Evolutionary conservation across 92 coral and sea anemone species (phyloP).

Genomic region (Diadumene lineata): DNA sequence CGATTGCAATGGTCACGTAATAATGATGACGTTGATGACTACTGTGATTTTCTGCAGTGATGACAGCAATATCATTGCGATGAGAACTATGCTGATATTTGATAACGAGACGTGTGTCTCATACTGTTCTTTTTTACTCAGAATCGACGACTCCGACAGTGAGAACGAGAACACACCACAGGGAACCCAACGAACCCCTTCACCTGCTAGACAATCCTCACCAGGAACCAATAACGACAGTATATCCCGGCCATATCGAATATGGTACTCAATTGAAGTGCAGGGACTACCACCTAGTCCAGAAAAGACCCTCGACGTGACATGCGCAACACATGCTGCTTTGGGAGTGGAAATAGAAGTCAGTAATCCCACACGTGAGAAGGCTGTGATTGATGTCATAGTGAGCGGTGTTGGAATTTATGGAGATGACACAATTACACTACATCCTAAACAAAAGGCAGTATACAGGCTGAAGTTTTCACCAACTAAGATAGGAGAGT

Average conservation of each 20-base stretch:
- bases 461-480: constrained; percentile 74
- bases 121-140: constrained; percentile 19
- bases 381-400: constrained; percentile 71
- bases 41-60: too few relatives aligned
- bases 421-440: constrained; percentile 73
- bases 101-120: too few relatives aligned
- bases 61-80: too few relatives aligned
- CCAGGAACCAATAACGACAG: constrained; percentile 44
- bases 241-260: constrained; percentile 69
- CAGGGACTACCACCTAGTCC: constrained; percentile 80
- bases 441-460: constrained; percentile 84
- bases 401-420: constrained; percentile 82
- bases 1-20: too few relatives aligned
- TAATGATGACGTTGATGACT: too few relatives aligned
- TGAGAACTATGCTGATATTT: too few relatives aligned
- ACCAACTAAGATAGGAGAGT: constrained; percentile 86
- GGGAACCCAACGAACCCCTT: constrained; percentile 16
- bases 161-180: constrained; percentile 46
- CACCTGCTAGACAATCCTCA: constrained; percentile 39
- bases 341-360: constrained; percentile 87
- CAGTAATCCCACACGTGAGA: constrained; percentile 88
- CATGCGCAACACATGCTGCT: constrained; percentile 89
- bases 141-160: constrained; percentile 69
- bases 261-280: constrained; percentile 92
- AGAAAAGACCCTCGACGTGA: constrained; percentile 84